phyloP scores from a whole-genome alignment of 2,113 vertebrate species.

The Oceanodroma tethys region DNA sequence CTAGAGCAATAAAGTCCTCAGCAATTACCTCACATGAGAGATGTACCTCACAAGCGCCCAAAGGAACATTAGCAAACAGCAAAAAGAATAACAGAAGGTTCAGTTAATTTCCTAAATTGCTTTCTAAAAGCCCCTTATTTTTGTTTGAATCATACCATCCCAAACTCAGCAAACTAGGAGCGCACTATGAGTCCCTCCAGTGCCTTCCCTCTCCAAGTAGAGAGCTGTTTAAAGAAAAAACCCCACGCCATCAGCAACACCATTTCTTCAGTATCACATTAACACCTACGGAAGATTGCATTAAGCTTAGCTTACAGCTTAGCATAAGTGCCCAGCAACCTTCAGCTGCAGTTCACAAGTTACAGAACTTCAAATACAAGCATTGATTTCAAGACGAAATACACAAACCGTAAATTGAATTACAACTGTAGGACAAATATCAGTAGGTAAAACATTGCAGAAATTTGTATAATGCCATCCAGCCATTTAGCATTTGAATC shows the following conservation, averaged over 20 bases:
- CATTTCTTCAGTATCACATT: neutral
- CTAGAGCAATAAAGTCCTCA: neutral
- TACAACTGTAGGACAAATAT: neutral
- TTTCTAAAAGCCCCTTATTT: neutral
- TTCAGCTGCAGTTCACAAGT: neutral
- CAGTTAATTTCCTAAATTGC: neutral
- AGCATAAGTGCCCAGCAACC: neutral
- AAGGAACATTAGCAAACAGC: neutral
- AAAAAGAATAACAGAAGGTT: neutral
- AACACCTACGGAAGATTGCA: rapidly evolving
- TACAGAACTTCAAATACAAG: neutral
- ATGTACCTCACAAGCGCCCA: neutral
- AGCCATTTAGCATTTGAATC: neutral
- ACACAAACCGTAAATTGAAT: neutral
- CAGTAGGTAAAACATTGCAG: neutral
- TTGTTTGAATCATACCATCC: neutral
- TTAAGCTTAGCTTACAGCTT: neutral
- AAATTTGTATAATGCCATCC: neutral
- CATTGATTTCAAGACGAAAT: neutral
- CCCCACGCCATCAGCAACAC: neutral
- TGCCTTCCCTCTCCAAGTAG: neutral
- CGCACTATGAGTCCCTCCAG: neutral
- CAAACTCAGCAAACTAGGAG: neutral
- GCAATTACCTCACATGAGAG: neutral
- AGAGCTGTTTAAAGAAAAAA: neutral